Base-by-base conservation (phyloP, 2,113 vertebrate genomes). In the Emydura subglobosa region DNA sequence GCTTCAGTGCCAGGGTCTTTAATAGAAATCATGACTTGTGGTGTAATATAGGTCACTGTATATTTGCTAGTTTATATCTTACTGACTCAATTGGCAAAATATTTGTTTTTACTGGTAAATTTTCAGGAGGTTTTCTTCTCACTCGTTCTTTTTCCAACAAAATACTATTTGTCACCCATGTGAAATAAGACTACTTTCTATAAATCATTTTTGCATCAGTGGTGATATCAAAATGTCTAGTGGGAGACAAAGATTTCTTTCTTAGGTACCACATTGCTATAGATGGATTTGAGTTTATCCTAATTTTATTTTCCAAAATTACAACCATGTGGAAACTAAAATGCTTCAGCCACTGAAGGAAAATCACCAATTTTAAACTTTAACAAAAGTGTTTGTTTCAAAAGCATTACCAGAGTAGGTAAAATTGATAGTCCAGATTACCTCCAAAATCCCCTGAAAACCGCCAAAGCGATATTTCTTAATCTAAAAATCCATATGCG, bases 1-100 rank as follows among this genome's bases (percentile, higher is more conserved):
- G 97, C 96, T 98, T 97, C 92, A 59, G 97, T 98, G 99, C 99
- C 99, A 99, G 98, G 97, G 98, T 98, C 98, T 98, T 99, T 99
- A 98, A 98, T 98, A 98, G 98, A 97, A 98, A 98, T 95, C 97
- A 96, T 98, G 97, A 97, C 97, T 98, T 97, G 98, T 94, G 95
- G 94, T 96, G 96, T 98, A 88, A 97, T 98, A 83, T 92, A 95
- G 97, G 97, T 97, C 95, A 86, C 97, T 34, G 92, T 98, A 91
- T 97, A 84, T 98, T 97, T 97, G 96, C 95, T 94, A 87, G 97
- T 98, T 98, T 98, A 92, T 97, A 95, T 97, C 96, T 96, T 96
- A 95, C 96, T 96, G 96, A 96, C 97, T 97, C 83, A 96, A 96
- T 96, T 98, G 98, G 98, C 98, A 96, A 93, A 86, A 47, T 72